A percentile compares a stretch with the other conserved stretches of the same genome.
Evolutionary conservation across 2,888 invertebrate genomes (phyloP).

Genomic region (Leptinotarsa juncta): DNA sequence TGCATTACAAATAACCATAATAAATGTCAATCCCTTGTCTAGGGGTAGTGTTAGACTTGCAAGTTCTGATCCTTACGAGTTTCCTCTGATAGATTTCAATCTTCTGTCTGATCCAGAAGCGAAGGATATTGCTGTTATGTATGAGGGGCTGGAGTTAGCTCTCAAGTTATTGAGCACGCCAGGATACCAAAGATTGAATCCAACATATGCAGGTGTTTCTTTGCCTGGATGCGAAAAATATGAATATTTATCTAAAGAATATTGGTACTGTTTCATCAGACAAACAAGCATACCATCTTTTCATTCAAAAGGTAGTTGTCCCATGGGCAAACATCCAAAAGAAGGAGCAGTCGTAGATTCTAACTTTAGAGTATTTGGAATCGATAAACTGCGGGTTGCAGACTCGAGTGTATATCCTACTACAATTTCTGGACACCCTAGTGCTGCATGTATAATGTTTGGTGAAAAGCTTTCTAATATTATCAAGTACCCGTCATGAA

Average conservation of each 20-base stretch:
- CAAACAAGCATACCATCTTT: slow-evolving; percentile 55
- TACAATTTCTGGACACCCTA: slow-evolving; percentile 74
- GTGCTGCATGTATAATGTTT: slow-evolving; percentile 76
- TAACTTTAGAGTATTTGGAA: slow-evolving; percentile 71
- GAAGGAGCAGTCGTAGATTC: slow-evolving; percentile 73
- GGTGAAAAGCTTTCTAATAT: slow-evolving; percentile 77
- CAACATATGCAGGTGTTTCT: slow-evolving; percentile 52
- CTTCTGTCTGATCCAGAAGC: slow-evolving; percentile 69
- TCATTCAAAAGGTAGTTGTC: slow-evolving; percentile 76
- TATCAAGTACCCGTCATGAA: slow-evolving; percentile 63
- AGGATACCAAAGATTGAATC: slow-evolving; percentile 68
- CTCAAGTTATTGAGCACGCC: slow-evolving; percentile 65
- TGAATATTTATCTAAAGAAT: slow-evolving; percentile 71
- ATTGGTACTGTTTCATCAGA: slow-evolving; percentile 74
- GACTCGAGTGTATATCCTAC: slow-evolving; percentile 75
- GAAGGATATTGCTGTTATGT: slow-evolving; percentile 67
- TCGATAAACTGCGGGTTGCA: slow-evolving; percentile 70
- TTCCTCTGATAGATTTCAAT: slow-evolving; percentile 74
- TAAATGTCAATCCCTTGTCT: slow-evolving; percentile 52
- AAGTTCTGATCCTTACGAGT: slow-evolving; percentile 43
- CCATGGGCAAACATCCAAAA: slow-evolving; percentile 74
- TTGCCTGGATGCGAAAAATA: slow-evolving; percentile 64
- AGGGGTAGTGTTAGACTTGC: slow-evolving; percentile 73
- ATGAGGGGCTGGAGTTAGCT: slow-evolving; percentile 66
- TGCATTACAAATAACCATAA: slow-evolving; percentile 36